Evolutionary conservation across 1,140 invertebrate genomes (phyloP).

Genomic region (Sipha flava): DNA sequence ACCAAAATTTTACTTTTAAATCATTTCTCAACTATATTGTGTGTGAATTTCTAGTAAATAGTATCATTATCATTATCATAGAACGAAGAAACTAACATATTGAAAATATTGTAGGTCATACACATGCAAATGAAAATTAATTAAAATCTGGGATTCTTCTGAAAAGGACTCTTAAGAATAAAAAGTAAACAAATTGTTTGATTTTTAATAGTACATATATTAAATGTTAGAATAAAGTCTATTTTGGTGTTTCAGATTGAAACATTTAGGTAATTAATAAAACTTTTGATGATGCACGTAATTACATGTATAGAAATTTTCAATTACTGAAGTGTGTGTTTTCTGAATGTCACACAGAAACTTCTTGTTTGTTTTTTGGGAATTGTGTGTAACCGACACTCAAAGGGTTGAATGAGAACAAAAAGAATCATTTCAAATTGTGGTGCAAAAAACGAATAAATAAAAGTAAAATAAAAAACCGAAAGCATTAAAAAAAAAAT

Average conservation of each 20-base stretch:
- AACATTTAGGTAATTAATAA: background rate
- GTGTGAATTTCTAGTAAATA: too few species aligned
- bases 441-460: background rate
- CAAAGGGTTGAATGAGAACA: conserved; percentile 1
- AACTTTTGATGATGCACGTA: background rate
- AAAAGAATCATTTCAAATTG: background rate
- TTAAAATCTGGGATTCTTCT: background rate
- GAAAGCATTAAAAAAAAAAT: background rate
- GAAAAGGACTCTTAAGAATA: background rate
- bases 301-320: too few species aligned
- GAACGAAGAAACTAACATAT: too few species aligned
- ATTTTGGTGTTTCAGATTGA: too few species aligned
- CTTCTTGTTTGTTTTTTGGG: background rate
- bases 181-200: background rate
- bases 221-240: too few species aligned
- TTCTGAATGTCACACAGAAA: background rate
- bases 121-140: too few species aligned
- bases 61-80: too few species aligned
- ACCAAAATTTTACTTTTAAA: too few species aligned
- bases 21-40: too few species aligned
- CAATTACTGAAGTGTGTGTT: background rate
- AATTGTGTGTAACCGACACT: background rate
- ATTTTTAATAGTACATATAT: background rate
- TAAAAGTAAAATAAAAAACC: background rate
- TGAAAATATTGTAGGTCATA: too few species aligned